Conservation (phyloP, 2,113 vertebrate genomes). For the Colaptes auratus region DNA sequence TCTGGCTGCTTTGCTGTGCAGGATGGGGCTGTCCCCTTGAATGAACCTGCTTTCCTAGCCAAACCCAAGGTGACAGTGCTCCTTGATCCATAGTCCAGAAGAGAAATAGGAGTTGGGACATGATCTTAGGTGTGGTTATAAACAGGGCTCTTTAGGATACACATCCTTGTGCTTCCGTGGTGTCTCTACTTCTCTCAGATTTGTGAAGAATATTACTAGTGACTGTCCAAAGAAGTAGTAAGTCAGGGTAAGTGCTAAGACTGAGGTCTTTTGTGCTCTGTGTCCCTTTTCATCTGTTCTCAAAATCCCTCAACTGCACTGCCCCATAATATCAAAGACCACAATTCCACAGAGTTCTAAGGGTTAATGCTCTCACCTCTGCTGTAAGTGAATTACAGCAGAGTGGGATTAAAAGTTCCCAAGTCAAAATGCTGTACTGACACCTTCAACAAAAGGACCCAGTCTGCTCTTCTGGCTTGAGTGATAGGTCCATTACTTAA, state of each 20-base stretch:
- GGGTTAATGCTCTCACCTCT: not conserved
- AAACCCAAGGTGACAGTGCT: not conserved
- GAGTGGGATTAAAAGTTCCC: not conserved
- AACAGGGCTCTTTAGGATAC: not conserved
- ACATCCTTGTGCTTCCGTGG: not conserved
- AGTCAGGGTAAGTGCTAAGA: not conserved
- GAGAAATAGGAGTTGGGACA: not conserved
- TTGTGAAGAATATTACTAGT: not conserved
- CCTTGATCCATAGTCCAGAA: not conserved
- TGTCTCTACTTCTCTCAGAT: not conserved
- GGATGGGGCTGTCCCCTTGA: not conserved
- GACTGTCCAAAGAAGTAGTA: not conserved
- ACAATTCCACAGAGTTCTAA: not conserved
- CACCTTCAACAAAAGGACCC: not conserved
- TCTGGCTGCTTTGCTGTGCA: accelerated
- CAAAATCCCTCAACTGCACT: not conserved
- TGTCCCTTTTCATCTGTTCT: not conserved
- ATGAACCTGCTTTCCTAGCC: not conserved
- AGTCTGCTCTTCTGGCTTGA: not conserved
- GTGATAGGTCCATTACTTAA: not conserved
- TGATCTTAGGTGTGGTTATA: not conserved
- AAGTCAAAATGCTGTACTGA: not conserved
- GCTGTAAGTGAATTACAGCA: not conserved
- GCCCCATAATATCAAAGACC: not conserved
- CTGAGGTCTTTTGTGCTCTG: not conserved